Conservation (phyloP, 2,888 invertebrate species). For the Argyresthia albistria region DNA sequence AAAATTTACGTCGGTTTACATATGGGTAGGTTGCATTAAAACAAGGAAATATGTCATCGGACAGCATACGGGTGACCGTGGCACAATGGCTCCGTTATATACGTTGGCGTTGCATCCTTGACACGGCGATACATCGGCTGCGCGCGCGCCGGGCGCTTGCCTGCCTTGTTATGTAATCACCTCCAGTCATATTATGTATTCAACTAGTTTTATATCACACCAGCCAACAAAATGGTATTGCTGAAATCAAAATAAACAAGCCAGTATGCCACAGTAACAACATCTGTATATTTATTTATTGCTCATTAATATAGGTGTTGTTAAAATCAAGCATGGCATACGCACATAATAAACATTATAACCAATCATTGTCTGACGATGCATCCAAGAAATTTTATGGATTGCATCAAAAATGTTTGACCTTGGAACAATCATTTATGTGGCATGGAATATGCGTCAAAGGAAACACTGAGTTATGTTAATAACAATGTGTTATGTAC, state of each 20-base stretch:
- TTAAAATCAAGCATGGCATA: no score
- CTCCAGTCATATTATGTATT: slow-evolving; percentile 31
- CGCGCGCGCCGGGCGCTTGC: slow-evolving; percentile 13
- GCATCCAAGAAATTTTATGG: neutral
- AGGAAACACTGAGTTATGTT: no score
- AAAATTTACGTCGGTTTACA: no score
- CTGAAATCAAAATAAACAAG: slow-evolving; percentile 9
- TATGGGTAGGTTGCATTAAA: no score
- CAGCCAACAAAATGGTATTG: slow-evolving; percentile 5
- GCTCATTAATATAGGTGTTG: no score
- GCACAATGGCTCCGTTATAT: slow-evolving; percentile 41
- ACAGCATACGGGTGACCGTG: slow-evolving; percentile 29
- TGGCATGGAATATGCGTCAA: no score
- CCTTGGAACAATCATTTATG: no score
- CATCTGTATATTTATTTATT: no score
- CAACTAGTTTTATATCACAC: slow-evolving; percentile 13
- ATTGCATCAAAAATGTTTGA: neutral
- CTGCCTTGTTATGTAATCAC: slow-evolving; percentile 44
- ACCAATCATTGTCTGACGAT: neutral
- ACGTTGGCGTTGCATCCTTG: slow-evolving; percentile 52
- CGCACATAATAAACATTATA: neutral
- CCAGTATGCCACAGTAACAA: neutral
- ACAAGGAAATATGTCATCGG: slow-evolving; percentile 8
- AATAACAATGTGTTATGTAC: no score
- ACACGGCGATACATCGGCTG: slow-evolving; percentile 30